Percentiles rank a stretch among this genome's conserved stretches.
Evolutionary conservation across 2,797 vertebrate species (phyloP).

Genomic region (Myotis findleyi): DNA sequence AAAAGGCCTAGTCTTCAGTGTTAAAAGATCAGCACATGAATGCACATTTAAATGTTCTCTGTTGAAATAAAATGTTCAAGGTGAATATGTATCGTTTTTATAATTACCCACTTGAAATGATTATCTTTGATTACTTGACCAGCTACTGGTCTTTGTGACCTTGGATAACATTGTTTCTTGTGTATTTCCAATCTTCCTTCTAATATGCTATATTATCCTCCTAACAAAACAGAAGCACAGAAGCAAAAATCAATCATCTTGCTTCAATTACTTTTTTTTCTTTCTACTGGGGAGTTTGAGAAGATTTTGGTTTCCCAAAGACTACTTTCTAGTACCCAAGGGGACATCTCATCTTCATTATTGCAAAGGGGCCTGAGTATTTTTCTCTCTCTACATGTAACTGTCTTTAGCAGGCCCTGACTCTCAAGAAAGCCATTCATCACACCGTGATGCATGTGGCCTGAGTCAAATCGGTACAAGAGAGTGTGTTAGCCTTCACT

Average conservation of each 20-base stretch:
- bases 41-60: neutral
- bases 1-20: neutral
- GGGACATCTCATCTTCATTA: neutral
- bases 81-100: neutral
- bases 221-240: neutral
- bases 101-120: neutral
- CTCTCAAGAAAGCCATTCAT: neutral
- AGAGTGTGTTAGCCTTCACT: neutral
- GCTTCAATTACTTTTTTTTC: neutral
- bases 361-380: neutral
- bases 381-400: neutral
- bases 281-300: neutral
- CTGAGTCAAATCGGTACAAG: neutral
- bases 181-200: neutral
- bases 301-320: neutral
- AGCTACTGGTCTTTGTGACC: neutral
- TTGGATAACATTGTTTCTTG: neutral
- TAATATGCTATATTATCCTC: neutral
- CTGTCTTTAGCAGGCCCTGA: neutral
- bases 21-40: neutral
- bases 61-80: neutral
- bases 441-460: accelerated
- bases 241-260: neutral
- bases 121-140: neutral
- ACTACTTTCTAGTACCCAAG: neutral